Base-by-base conservation (phyloP, 23 tunicate genomes). In the Ascidia mentula region DNA sequence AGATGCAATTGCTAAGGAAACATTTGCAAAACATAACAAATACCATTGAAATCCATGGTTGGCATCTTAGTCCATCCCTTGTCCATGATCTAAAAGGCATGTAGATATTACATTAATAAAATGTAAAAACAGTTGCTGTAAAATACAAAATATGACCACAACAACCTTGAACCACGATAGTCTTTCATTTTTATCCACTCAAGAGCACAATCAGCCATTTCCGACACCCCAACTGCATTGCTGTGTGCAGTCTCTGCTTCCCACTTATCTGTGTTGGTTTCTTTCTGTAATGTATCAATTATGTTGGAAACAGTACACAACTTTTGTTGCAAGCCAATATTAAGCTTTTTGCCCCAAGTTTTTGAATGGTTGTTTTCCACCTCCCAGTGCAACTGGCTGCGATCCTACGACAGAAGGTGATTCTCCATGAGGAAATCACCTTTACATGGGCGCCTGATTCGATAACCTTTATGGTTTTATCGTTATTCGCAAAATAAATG, bases 31-130 rank as follows among this genome's bases (percentile, higher is more conserved):
- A n/a, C n/a, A n/a, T n/a, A n/a, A n/a, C n/a, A n/a, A n/a, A 20
- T 76, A 86, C 90, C 77, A 39, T 70, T 0, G 86, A 45, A 26
- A 69, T 82, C 97, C 97, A 92, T 24, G 85, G 78, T 75, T 92
- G 97, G 45, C 97, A 92, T 24, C 89, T 38, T 26, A 82, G 65
- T 8, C 97, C 97, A 69, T 84, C 85, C 36, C 78, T 60, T 6
- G 97, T 87, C 88, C 86, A 92, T 59, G 97, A 92, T 70, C 97
- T 92, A 69, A 59, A 72, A 31, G 80, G 0, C 72, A 77, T 28
- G 36, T 33, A 24, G 18, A 12, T 42, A 15, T 42, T 15, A 15
- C 15, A 42, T 42, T 9, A 42, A 12, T 42, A 42, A 12, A 42
- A 42, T 9, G 15, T 9, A 12, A 12, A 42, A 42, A 12, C 53